Evolutionary conservation across 1,140 invertebrate species (phyloP).

Genomic region (Periplaneta americana): DNA sequence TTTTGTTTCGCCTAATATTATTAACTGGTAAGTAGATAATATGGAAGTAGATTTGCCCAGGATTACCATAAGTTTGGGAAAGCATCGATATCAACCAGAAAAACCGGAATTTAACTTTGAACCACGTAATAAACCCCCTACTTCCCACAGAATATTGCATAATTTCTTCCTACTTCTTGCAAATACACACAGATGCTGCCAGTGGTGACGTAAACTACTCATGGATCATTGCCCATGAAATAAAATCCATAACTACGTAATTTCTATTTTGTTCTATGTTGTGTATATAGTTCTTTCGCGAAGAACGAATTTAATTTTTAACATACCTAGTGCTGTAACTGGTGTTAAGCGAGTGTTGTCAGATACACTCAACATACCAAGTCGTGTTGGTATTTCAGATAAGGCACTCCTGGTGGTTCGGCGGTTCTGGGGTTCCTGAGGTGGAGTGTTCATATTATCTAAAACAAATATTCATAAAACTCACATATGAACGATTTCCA

Average conservation of each 20-base stretch:
- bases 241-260: background rate
- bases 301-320: background rate
- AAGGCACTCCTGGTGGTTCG: conserved; percentile 30
- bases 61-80: too few species aligned
- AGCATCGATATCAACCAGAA: too few species aligned
- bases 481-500: too few species aligned
- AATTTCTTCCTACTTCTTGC: too few species aligned
- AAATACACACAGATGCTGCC: background rate
- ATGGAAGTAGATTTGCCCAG: too few species aligned
- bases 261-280: background rate
- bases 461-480: too few species aligned
- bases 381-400: conserved; percentile 30
- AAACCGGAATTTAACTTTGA: too few species aligned
- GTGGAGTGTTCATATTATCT: background rate
- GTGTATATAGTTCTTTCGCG: background rate
- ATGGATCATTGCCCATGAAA: background rate
- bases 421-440: conserved; percentile 3
- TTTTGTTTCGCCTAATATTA: too few species aligned
- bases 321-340: background rate
- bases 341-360: background rate
- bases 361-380: conserved; percentile 20
- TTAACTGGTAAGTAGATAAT: too few species aligned
- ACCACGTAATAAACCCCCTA: too few species aligned
- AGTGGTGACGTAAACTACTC: background rate
- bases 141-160: too few species aligned